Base-by-base conservation (phyloP, 1,140 invertebrate genomes). In the Muscidifurax raptorellus region DNA sequence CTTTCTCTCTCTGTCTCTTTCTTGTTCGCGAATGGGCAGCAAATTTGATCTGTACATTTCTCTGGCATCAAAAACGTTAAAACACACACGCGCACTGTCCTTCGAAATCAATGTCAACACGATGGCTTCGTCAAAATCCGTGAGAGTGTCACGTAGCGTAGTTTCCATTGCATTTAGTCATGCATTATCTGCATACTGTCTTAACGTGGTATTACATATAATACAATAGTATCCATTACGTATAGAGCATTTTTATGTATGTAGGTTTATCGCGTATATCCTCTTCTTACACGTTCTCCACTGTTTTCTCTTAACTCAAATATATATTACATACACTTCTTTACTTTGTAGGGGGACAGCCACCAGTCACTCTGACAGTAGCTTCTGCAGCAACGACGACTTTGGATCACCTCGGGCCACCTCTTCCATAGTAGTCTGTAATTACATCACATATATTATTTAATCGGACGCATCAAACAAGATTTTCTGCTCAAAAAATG, bases 341-440 rank as follows among this genome's bases (percentile, higher is more conserved):
- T 91, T 90, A 90, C 85, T 88, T 87, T 88, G 87, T 85, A 89
- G 89, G 85, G 87, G 83, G 85, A 89, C 88, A 89, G 88, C 89
- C 90, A 89, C 90, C 90, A 91, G 93, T 95, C 95, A 96, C 94
- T 96, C 96, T 87, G 96, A 97, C 89, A 97, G 92, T 90, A 96
- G 93, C 91, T 96, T 96, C 94, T 96, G 96, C 88, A 97, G 94
- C 90, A 96, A 93, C 88, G 96, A 96, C 82, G 96, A 95, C 90
- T 96, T 96, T 89, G 94, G 94, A 94, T 95, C 95, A 95, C 94
- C 94, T 94, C 94, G 94, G 88, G 92, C 94, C 87, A 92, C 94
- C 94, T 96, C 96, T 94, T 96, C 95, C 95, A 95, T 95, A 96
- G 94, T 95, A 96, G 90, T 96, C 95, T 96, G 95, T 27, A 94